These are phyloP conservation scores for Drosophila takahashii DNA, from an alignment of 1,140 invertebrate genomes.

Conservation along the genomic window DNA sequence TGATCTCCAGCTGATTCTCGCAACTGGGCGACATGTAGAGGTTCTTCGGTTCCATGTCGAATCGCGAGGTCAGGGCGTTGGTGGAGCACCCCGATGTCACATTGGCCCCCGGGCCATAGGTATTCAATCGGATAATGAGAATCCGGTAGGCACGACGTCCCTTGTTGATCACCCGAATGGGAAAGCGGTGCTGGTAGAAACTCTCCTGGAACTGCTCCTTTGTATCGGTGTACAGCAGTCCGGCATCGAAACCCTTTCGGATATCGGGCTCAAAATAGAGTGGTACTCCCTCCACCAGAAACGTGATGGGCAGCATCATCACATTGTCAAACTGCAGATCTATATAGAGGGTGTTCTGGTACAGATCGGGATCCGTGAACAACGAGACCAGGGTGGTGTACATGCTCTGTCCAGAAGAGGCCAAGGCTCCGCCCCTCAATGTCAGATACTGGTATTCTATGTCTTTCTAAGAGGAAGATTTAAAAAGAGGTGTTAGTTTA, in stretches of 20 bases:
- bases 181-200: slow-evolving; percentile 37
- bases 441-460: slow-evolving; percentile 49
- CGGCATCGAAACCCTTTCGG: slow-evolving; percentile 54
- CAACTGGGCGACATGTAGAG: slow-evolving; percentile 31
- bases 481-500: background rate
- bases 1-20: slow-evolving; percentile 33
- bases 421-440: slow-evolving; percentile 44
- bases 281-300: slow-evolving; percentile 70
- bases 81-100: slow-evolving; percentile 17
- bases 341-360: slow-evolving; percentile 62
- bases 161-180: slow-evolving; percentile 50
- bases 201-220: slow-evolving; percentile 45
- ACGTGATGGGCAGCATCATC: slow-evolving; percentile 64
- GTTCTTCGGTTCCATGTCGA: slow-evolving; percentile 63
- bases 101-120: slow-evolving; percentile 8
- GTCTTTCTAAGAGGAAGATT: slow-evolving; percentile 47
- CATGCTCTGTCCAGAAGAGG: slow-evolving; percentile 64
- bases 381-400: slow-evolving; percentile 62
- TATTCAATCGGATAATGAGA: slow-evolving; percentile 48
- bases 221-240: slow-evolving; percentile 58
- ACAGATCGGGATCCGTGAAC: slow-evolving; percentile 70
- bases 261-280: slow-evolving; percentile 69
- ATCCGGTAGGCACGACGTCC: slow-evolving; percentile 62
- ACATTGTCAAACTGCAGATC: slow-evolving; percentile 62
- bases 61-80: slow-evolving; percentile 45